These are phyloP conservation scores for Athrips mouffetella DNA, from an alignment of 2,888 invertebrate genomes.

Conservation along the genomic window DNA sequence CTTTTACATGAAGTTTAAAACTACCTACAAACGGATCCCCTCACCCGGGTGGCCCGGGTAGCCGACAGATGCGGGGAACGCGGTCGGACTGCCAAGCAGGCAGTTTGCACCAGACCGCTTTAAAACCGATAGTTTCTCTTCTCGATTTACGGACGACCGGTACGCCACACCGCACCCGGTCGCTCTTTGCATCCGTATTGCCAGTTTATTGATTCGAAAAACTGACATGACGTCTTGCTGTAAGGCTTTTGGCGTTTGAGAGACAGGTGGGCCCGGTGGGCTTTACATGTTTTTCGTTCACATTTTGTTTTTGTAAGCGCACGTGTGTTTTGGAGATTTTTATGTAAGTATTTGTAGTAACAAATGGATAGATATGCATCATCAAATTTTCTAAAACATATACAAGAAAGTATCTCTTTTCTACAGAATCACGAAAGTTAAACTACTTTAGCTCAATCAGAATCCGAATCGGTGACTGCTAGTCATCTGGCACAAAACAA, in stretches of 20 bases:
- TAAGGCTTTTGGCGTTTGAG: not conserved
- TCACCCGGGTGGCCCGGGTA: conserved; percentile 24
- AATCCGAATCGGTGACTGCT: no score
- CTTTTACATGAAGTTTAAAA: not conserved
- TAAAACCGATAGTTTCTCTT: conserved; percentile 64
- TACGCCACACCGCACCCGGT: conserved; percentile 34
- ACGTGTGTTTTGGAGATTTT: no score
- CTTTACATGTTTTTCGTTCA: no score
- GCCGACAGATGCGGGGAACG: conserved; percentile 35
- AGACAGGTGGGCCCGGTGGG: not conserved
- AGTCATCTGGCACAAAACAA: no score
- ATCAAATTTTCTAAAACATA: not conserved
- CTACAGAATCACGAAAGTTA: no score
- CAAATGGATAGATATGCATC: no score
- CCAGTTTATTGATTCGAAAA: conserved; percentile 35
- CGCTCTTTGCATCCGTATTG: conserved; percentile 40
- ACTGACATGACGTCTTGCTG: conserved; percentile 19
- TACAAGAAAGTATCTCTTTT: no score
- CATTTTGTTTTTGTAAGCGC: not conserved
- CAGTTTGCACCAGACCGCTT: conserved; percentile 47
- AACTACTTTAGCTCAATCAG: no score
- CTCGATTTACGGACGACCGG: conserved; percentile 61
- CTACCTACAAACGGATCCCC: not conserved
- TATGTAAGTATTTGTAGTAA: no score
- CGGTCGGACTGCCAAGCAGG: conserved; percentile 62